Evolutionary conservation across 2,888 invertebrate species (phyloP), one percentile per base, ranked within the genome.

Genomic region (Craniophora ligustri): DNA sequence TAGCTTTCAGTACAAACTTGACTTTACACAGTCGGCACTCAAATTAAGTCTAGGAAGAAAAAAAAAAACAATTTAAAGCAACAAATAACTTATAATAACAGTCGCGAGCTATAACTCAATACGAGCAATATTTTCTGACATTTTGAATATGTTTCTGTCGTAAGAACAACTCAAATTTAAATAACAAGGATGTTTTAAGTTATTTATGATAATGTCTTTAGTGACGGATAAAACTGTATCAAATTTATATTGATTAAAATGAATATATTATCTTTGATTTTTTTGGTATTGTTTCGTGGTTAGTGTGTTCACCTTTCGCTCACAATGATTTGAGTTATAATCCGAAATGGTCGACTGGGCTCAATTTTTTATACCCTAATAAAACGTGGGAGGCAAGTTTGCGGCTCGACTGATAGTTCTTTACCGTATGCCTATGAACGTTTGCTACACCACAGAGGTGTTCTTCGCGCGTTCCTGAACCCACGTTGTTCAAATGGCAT

Each of bases 111-210:
- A 60, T 69, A 69, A 65, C 2, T 67, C 54, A 69, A 39, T 36
- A 4, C n/a, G 2, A 45, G 14, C 32, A 38, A 36, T 42, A 28
- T 47, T 41, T 42, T 48, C 40, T 51, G 70, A 59, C 66, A 45
- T 47, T 48, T 38, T 36, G 13, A 54, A 65, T 65, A 34, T 18
- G 32, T 31, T 34, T 47, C 36, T 47, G 54, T 45, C 53, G n/a
- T 26, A 64, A 57, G 46, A 0, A 8, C 10, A 26, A n/a, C 39
- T 40, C 19, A n/a, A 41, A 50, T 49, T 50, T 42, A 19, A 48
- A 46, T 41, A 59, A 69, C 44, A 50, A 65, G 66, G 70, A 66
- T 51, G 47, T 39, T 11, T 21, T 40, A 26, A 48, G 44, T 34
- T 18, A 26, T 38, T 15, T 31, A 39, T 51, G 34, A 41, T 30